A percentile compares a stretch with the other conserved stretches of the same genome.
Conservation (phyloP, 2,888 invertebrate genomes). For the Caenorhabditis plicata region DNA sequence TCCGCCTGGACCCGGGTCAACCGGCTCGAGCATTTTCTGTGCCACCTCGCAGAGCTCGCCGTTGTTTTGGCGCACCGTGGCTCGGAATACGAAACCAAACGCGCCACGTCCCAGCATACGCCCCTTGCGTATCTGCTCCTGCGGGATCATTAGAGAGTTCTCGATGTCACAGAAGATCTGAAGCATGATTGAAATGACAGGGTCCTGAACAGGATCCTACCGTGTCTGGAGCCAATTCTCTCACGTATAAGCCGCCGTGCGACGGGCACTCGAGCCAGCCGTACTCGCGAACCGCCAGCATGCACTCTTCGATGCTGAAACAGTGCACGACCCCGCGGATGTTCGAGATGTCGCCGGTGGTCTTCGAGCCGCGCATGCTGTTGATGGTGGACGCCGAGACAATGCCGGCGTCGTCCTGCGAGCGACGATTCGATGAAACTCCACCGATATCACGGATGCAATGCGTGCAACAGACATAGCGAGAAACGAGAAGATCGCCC, state of each 20-base stretch:
- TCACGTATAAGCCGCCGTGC: conserved; percentile 78
- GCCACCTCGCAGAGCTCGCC: conserved; percentile 74
- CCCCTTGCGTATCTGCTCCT: conserved; percentile 78
- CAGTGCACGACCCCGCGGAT: conserved; percentile 33
- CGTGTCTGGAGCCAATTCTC: conserved; percentile 88
- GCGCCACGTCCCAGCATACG: conserved; percentile 85
- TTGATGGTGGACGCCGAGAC: neutral
- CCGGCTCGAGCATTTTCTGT: conserved; percentile 92
- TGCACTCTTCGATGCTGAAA: conserved; percentile 95
- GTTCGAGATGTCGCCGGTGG: conserved; percentile 28
- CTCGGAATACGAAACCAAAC: conserved; percentile 93
- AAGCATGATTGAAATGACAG: neutral
- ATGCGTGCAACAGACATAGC: conserved; percentile 86
- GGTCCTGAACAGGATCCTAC: conserved; percentile 67
- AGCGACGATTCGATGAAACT: conserved; percentile 11
- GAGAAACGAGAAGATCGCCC: conserved; percentile 88
- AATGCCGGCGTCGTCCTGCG: conserved; percentile 25
- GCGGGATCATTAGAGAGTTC: conserved; percentile 75
- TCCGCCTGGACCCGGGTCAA: conserved; percentile 79
- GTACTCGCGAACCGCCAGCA: conserved; percentile 67
- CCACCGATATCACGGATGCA: conserved; percentile 72
- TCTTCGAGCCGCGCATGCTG: conserved; percentile 24
- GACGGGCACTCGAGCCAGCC: conserved; percentile 76
- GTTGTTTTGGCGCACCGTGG: conserved; percentile 69
- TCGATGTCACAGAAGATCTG: conserved; percentile 42